Conservation (phyloP, 2,888 invertebrate genomes). For the Phortica magna region DNA sequence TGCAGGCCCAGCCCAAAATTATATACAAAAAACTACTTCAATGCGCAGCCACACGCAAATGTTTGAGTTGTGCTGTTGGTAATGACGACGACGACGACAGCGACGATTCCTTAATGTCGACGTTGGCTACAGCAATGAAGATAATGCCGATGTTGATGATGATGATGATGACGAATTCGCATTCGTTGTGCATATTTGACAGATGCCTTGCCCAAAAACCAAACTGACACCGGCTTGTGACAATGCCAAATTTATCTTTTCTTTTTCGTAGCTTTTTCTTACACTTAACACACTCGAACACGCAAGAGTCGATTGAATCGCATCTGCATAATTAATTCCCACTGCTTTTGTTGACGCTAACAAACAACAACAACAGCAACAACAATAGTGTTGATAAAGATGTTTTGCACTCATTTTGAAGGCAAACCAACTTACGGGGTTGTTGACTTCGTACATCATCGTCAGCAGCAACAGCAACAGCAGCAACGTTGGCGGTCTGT, state of each 20-base stretch:
- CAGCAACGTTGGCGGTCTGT: neutral
- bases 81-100: neutral
- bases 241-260: conserved; percentile 3
- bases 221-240: neutral
- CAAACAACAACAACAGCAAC: conserved; percentile 20
- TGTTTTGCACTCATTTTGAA: conserved; percentile 66
- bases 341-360: conserved; percentile 39
- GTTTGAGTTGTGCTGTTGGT: neutral
- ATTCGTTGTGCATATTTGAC: conserved; percentile 8
- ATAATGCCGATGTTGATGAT: neutral
- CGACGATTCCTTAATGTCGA: neutral
- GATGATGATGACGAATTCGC: neutral
- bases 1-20: conserved; percentile 8
- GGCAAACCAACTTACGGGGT: conserved; percentile 64
- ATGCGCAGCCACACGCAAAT: neutral
- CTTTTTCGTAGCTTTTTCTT: conserved; percentile 38
- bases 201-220: conserved; percentile 7
- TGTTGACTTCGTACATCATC: conserved; percentile 68
- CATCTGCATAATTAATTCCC: conserved; percentile 72
- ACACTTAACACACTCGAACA: conserved; percentile 73
- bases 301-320: conserved; percentile 68
- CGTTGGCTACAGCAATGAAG: neutral
- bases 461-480: neutral
- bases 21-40: conserved; percentile 16
- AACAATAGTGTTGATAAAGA: conserved; percentile 20